Evolutionary conservation across 2,888 invertebrate species (phyloP).

Genomic region (Drosophila antonietae): DNA sequence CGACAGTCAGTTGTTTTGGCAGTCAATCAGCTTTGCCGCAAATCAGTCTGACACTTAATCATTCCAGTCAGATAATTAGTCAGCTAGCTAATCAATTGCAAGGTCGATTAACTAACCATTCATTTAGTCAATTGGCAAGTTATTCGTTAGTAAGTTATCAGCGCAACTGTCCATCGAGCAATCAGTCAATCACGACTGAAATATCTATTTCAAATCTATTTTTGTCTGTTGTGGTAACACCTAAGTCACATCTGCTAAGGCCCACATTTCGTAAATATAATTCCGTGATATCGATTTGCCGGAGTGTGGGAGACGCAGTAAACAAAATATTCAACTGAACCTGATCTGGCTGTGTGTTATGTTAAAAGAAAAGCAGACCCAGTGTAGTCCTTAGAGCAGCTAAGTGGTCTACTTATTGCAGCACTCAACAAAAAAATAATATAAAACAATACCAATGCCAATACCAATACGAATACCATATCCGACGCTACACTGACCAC

Average conservation of each 20-base stretch:
- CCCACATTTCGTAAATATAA: background rate
- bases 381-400: background rate
- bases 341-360: conserved; percentile 8
- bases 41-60: background rate
- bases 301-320: background rate
- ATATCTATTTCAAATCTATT: conserved; percentile 6
- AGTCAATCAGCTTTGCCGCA: background rate
- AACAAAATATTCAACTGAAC: conserved; percentile 23
- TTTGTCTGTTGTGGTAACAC: background rate
- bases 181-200: conserved; percentile 2
- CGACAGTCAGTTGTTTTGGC: background rate
- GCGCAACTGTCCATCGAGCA: background rate
- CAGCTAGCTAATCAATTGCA: background rate
- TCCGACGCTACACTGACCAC: conserved; percentile 3
- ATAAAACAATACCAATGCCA: conserved; percentile 22
- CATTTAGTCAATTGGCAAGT: background rate
- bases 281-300: conserved; percentile 20
- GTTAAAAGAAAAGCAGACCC: conserved; percentile 4
- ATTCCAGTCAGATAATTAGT: background rate
- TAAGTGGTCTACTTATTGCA: conserved; percentile 29
- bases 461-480: conserved; percentile 8
- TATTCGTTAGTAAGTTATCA: too few species aligned
- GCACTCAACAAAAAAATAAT: conserved; percentile 18
- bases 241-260: background rate
- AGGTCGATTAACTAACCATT: background rate